phyloP scores from a whole-genome alignment of 2,797 vertebrate species.

The Tiaroga cobitis region DNA sequence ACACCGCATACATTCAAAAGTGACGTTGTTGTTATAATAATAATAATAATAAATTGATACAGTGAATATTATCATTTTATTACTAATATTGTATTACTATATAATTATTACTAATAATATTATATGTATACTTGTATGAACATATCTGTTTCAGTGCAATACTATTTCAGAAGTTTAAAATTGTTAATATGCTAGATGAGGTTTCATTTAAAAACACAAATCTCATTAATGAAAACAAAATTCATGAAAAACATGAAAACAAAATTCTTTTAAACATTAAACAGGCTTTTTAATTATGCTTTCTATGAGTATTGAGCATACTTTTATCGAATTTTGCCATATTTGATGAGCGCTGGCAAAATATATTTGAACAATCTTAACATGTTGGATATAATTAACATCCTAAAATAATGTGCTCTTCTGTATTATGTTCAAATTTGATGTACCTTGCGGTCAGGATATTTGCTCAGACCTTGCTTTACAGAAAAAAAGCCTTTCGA shows the following conservation, averaged over 20 bases:
- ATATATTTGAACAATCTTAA: background rate
- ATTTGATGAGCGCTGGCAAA: background rate
- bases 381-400: constrained; percentile 23
- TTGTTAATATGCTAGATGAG: background rate
- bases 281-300: constrained; percentile 8
- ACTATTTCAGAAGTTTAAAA: background rate
- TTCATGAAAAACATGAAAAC: too few species aligned
- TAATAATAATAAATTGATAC: too few species aligned
- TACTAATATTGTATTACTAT: background rate
- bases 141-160: background rate
- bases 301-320: background rate
- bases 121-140: background rate
- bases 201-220: background rate
- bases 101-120: background rate
- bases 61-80: background rate
- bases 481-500: constrained; percentile 4
- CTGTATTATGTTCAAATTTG: background rate
- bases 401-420: background rate
- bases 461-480: constrained; percentile 12
- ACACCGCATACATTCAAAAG: background rate
- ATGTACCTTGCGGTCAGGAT: constrained; percentile 1
- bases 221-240: background rate
- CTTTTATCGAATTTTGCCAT: background rate
- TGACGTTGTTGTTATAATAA: background rate
- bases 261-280: background rate